Evolutionary conservation across 2,797 vertebrate species (phyloP).

Genomic region (Sphenopsis melanotis): DNA sequence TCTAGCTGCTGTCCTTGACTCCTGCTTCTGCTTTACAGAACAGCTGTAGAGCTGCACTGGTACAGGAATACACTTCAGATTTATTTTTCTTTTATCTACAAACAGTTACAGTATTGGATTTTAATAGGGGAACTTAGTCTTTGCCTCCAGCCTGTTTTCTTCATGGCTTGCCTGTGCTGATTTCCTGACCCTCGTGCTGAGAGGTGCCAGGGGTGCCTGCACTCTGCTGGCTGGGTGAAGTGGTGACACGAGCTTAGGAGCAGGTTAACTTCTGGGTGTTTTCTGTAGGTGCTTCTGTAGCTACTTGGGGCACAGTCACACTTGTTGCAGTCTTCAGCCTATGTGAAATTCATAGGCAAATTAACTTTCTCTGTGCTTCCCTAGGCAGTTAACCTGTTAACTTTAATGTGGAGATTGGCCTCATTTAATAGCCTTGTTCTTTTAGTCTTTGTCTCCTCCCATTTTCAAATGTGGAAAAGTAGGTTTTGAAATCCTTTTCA

Average conservation of each 20-base stretch:
- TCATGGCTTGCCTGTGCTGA: not conserved
- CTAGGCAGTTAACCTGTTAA: not conserved
- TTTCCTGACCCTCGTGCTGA: not conserved
- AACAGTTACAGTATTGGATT: not conserved
- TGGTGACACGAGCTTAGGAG: not conserved
- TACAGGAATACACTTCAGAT: not conserved
- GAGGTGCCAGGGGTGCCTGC: not conserved
- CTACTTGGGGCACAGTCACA: not conserved
- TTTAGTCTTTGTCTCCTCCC: not conserved
- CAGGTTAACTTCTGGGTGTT: not conserved
- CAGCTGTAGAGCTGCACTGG: not conserved
- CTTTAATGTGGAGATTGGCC: not conserved
- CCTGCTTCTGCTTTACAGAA: not conserved
- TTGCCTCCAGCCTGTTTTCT: not conserved
- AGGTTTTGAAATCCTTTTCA: not conserved
- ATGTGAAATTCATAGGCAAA: accelerated
- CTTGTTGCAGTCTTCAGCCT: not conserved
- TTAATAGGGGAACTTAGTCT: not conserved
- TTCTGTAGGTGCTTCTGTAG: not conserved
- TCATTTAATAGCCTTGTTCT: not conserved
- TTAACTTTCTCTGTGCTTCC: not conserved
- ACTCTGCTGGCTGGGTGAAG: not conserved
- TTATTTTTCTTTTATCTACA: not conserved
- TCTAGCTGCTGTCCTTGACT: not conserved
- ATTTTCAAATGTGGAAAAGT: not conserved